These are phyloP conservation scores for Hartigia nigra DNA, from an alignment of 2,888 invertebrate genomes.

Conservation along the genomic window DNA sequence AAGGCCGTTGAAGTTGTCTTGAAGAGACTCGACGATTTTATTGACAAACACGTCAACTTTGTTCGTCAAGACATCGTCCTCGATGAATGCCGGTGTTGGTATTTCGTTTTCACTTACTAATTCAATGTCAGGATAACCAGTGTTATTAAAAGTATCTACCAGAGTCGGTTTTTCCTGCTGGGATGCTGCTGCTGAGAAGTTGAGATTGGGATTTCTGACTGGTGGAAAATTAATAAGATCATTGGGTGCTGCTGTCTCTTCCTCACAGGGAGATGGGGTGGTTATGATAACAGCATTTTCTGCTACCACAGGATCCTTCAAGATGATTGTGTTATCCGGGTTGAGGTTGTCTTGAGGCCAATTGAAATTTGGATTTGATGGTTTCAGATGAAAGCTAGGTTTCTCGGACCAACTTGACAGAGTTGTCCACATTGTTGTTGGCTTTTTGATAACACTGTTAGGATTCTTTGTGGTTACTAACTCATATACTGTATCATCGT, in stretches of 20 bases:
- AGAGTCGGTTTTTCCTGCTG: slow-evolving; percentile 63
- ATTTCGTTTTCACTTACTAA: slow-evolving; percentile 74
- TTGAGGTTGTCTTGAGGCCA: slow-evolving; percentile 34
- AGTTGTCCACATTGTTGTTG: slow-evolving; percentile 53
- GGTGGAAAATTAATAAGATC: slow-evolving; percentile 86
- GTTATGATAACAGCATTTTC: slow-evolving; percentile 12
- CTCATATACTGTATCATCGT: slow-evolving; percentile 2
- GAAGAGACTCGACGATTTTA: slow-evolving; percentile 85
- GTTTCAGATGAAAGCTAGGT: slow-evolving; percentile 56
- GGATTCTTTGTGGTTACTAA: slow-evolving; percentile 20
- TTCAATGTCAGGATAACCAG: slow-evolving; percentile 52
- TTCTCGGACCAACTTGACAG: slow-evolving; percentile 53
- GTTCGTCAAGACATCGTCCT: slow-evolving; percentile 80
- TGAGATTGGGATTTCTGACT: slow-evolving; percentile 84
- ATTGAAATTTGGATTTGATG: slow-evolving; percentile 32
- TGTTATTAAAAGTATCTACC: slow-evolving; percentile 66
- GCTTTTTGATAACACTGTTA: slow-evolving; percentile 35
- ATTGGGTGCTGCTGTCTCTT: slow-evolving; percentile 74
- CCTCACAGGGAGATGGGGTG: slow-evolving; percentile 63
- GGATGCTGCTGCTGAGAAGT: slow-evolving; percentile 73
- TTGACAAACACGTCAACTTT: slow-evolving; percentile 86
- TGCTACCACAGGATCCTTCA: slow-evolving; percentile 34
- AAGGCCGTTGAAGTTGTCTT: slow-evolving; percentile 84
- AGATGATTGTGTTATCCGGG: slow-evolving; percentile 31
- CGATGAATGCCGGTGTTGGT: slow-evolving; percentile 81